Evolutionary conservation across 2,797 vertebrate genomes (phyloP).

Genomic region (Epinephelus malabaricus): DNA sequence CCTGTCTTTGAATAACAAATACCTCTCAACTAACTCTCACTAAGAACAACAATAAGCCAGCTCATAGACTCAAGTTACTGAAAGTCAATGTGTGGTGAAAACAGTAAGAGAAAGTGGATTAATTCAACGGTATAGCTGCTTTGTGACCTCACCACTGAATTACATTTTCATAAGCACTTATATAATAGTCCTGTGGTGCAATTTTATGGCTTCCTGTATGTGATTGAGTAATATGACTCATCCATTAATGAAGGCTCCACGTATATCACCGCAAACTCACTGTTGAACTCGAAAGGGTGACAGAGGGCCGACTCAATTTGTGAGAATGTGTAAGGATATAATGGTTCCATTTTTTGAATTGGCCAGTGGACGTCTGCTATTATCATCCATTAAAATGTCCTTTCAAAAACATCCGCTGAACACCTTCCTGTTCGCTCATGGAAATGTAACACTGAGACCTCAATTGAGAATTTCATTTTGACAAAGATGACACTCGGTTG

Average conservation of each 20-base stretch:
- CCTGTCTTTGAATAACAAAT: not conserved
- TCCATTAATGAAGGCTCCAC: slow-evolving; percentile 5
- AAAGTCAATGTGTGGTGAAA: slow-evolving; percentile 1
- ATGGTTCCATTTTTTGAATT: not conserved
- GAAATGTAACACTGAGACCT: not conserved
- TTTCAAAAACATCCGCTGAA: not conserved
- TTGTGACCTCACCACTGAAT: not conserved
- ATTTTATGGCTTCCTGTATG: not conserved
- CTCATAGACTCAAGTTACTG: not conserved
- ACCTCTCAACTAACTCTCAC: not conserved
- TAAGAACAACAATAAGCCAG: too few relatives aligned
- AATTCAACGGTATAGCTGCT: not conserved
- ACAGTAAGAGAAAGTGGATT: slow-evolving; percentile 1
- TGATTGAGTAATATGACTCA: not conserved
- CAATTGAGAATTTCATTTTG: not conserved
- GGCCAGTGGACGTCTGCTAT: not conserved
- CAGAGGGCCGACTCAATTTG: not conserved
- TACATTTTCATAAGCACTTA: slow-evolving; percentile 13
- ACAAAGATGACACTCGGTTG: not conserved
- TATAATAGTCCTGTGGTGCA: not conserved
- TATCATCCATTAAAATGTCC: slow-evolving; percentile 15
- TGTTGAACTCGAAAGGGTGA: not conserved
- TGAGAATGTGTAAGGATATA: not conserved
- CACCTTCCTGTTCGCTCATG: not conserved
- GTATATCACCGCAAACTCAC: not conserved